phyloP scores from a whole-genome alignment of 1,140 invertebrate species.

The Drosophila kepulauana region DNA sequence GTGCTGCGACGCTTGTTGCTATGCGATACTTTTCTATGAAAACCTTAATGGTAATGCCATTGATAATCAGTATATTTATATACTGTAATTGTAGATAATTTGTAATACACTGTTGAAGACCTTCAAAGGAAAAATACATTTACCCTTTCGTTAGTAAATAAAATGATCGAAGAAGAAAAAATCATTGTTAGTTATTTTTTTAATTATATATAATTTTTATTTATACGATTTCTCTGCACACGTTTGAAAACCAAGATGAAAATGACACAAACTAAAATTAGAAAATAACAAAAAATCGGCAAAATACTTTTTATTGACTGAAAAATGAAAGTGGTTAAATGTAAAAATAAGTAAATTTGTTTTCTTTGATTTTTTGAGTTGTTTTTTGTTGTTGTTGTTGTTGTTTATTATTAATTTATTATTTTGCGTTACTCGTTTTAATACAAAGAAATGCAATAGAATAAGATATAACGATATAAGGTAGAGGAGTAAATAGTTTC shows the following conservation, averaged over 20 bases:
- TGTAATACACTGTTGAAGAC: background rate
- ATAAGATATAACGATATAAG: constrained; percentile 54
- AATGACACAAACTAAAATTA: constrained; percentile 22
- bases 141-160: too few relatives aligned
- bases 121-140: background rate
- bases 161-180: background rate
- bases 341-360: constrained; percentile 21
- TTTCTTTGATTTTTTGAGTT: constrained; percentile 34
- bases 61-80: constrained; percentile 19
- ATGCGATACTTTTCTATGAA: constrained; percentile 20
- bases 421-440: constrained; percentile 66
- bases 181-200: constrained; percentile 27
- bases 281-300: background rate
- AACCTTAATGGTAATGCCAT: constrained; percentile 27
- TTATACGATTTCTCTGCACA: constrained; percentile 79
- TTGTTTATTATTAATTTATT: constrained; percentile 66
- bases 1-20: constrained; percentile 3
- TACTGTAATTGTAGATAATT: background rate
- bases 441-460: constrained; percentile 78
- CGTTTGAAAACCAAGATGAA: constrained; percentile 49
- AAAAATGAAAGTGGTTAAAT: constrained; percentile 11
- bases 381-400: constrained; percentile 29
- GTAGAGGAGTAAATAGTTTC: constrained; percentile 26
- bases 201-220: constrained; percentile 80
- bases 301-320: constrained; percentile 15